Percentiles rank a stretch among this genome's conserved stretches.
These are phyloP conservation scores for Rhopalosiphum nymphaeae DNA, from an alignment of 2,888 invertebrate genomes.

Conservation along the genomic window DNA sequence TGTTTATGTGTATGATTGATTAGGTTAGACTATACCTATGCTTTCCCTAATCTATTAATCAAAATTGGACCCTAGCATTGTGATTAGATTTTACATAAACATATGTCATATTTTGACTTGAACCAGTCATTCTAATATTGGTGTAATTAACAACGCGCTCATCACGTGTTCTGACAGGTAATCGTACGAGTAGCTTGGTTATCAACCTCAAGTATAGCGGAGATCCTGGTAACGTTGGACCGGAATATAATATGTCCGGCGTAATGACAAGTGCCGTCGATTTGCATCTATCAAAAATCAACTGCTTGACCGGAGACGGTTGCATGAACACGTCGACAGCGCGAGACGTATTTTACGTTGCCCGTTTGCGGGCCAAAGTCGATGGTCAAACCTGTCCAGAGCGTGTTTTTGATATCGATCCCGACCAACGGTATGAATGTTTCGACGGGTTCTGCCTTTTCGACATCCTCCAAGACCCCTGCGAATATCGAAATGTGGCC, in stretches of 20 bases:
- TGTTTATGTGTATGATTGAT: too few species aligned
- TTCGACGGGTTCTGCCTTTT: conserved; percentile 62
- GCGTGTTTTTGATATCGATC: background rate
- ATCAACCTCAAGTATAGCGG: conserved; percentile 41
- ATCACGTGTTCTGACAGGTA: background rate
- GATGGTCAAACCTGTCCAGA: conserved; percentile 19
- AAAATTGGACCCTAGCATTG: background rate
- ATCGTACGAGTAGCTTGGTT: background rate
- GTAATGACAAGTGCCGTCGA: background rate
- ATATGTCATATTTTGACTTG: background rate
- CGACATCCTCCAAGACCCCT: conserved; percentile 54
- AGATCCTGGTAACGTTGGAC: background rate
- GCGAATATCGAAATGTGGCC: conserved; percentile 63
- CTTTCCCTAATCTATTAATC: too few species aligned
- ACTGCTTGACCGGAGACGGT: background rate
- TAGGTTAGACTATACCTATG: too few species aligned
- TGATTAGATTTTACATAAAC: background rate
- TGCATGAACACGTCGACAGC: background rate
- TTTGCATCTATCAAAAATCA: background rate
- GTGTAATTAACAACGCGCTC: background rate
- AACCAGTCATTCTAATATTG: background rate
- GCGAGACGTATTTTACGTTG: background rate
- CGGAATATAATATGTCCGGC: background rate
- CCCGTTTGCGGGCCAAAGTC: conserved; percentile 33
- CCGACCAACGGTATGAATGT: conserved; percentile 40